Base-by-base conservation (phyloP, 2,797 vertebrate genomes). In the Pipistrellus pipistrellus region DNA sequence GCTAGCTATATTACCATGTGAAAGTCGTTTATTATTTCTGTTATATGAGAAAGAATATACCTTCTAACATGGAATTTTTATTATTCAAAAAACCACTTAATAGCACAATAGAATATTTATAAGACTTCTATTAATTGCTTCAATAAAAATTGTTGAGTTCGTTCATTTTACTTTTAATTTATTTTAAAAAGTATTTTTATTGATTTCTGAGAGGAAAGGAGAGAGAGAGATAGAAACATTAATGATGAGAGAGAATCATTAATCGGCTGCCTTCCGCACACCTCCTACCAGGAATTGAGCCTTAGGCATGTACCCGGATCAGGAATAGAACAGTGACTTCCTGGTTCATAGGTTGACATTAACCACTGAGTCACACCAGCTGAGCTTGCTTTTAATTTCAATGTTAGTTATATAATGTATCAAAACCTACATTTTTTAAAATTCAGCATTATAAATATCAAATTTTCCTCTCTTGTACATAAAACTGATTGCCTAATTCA, bases 141-240 rank as follows among this genome's bases (percentile, higher is more conserved):
- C 30, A 92, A n/a, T 59, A 72, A 71, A 90, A 96, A 86, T 44
- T 88, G 20, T 53, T 72, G 9, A 82, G 23, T 53, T 83, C 3
- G 84, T 77, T 76, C 13, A 71, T 44, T 66, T 90, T 11, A 21
- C 21, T 55, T 55, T 55, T 55, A 23, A 23, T 55, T 55, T 55
- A 8, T 21, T 44, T 44, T 11, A 44, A 44, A 44, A 55, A 55
- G 55, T 55, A 55, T 55, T 55, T 55, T 55, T 55, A 23, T 55
- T 55, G 53, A 55, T 53, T 53, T 53, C 51, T 20, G 18, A 20
- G 18, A 53, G 18, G 51, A 53, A 53, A 53, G 18, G 17, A 53
- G 51, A 53, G 51, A 53, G 51, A 53, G 51, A 53, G 18, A 53
- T 53, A 53, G 51, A 53, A 53, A 53, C 18, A 53, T 53, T 17